phyloP scores from a whole-genome alignment of 2,797 vertebrate genomes.

The Phalloptychus januarius region DNA sequence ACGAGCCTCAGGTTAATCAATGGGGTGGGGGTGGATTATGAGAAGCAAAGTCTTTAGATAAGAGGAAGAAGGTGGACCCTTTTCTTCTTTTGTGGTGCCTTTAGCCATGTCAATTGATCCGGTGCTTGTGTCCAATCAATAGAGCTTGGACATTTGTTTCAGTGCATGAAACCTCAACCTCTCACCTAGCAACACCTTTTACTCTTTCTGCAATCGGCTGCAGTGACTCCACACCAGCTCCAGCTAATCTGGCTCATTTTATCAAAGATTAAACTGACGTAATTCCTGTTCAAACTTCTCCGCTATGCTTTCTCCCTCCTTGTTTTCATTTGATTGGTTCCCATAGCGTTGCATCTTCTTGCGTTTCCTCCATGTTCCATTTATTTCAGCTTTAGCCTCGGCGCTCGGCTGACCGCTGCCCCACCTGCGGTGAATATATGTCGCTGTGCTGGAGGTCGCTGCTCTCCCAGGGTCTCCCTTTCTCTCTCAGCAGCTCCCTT shows the following conservation, averaged over 20 bases:
- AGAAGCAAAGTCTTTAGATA: constrained; percentile 15
- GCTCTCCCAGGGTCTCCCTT: constrained; percentile 33
- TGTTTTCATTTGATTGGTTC: neutral
- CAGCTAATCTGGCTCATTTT: neutral
- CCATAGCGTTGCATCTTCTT: neutral
- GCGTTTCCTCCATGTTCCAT: neutral
- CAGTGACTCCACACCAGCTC: constrained; percentile 3
- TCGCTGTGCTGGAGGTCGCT: constrained; percentile 30
- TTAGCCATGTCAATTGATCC: constrained; percentile 72
- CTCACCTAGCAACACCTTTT: constrained; percentile 20
- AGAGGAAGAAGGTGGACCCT: constrained; percentile 15
- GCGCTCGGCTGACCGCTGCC: constrained; percentile 33
- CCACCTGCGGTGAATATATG: neutral
- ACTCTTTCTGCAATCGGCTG: constrained; percentile 25
- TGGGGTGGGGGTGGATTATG: constrained; percentile 6
- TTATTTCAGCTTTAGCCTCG: constrained; percentile 18
- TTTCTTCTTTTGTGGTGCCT: constrained; percentile 58
- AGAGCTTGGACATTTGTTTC: constrained; percentile 58
- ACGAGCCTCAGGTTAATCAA: constrained; percentile 39
- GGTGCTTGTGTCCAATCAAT: constrained; percentile 70
- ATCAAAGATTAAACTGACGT: neutral
- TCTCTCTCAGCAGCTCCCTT: constrained; percentile 12
- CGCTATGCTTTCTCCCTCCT: neutral
- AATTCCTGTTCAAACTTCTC: neutral
- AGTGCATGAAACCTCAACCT: constrained; percentile 24